Base-by-base conservation (phyloP, 2,888 invertebrate species). In the Lordiphosa fenestrarum region DNA sequence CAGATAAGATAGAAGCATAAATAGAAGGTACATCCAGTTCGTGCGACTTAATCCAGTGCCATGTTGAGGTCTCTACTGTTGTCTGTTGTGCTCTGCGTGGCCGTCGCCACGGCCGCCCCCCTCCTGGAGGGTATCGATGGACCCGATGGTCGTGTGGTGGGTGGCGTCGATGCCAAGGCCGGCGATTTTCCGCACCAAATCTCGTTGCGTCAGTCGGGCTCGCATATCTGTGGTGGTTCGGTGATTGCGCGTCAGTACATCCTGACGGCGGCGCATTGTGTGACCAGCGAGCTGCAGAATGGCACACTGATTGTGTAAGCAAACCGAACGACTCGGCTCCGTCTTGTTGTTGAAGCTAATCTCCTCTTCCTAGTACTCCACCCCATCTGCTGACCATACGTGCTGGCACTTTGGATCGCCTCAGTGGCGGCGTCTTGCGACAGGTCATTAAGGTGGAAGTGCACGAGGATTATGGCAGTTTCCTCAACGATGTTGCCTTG, bases 171-270 rank as follows among this genome's bases (percentile, higher is more conserved):
- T 58, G 89, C 89, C 7, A 48, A 36, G 3, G 47, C 56, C 19
- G 85, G 80, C 6, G 84, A 88, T 58, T 89, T 88, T 67, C 86
- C 89, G 0, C 82, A 88, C 68, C 88, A 89, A 81, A 71, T 88
- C 10, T 89, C 89, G 6, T 38, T 88, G 41, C 68, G 85, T 9
- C 33, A 35, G 4, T 13, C 12, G 10, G 73, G 69, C 2, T 63
- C 64, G 0, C 83, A 85, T 21, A 71, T 38, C n/a, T 88, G 87
- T 44, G 87, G 86, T 36, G 86, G 82, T 12, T 75, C 84, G 4
- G 71, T 86, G 9, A 76, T 86, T 3, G 53, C 66, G 2, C 44
- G 15, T 0, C 53, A 68, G 1, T 69, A 58, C 19, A 57, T 86
- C 9, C 46, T 86, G 23, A 80, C 85, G 2, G 86, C 86, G 4